Evolutionary conservation across 2,113 vertebrate genomes (phyloP), one percentile per base, ranked within the genome.

Genomic region (Pterophyllum scalare): DNA sequence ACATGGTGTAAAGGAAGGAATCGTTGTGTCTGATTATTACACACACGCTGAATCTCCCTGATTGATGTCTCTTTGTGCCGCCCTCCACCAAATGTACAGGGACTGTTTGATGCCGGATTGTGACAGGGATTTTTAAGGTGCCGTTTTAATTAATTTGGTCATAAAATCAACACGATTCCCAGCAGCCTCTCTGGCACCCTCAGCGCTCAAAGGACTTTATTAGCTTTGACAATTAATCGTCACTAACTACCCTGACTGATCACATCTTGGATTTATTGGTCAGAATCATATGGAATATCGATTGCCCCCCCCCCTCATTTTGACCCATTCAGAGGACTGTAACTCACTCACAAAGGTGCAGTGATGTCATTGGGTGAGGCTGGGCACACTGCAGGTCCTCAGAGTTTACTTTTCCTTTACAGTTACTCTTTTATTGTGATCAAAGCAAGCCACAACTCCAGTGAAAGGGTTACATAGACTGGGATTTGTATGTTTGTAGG

Each of bases 161-260:
- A 91, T 95, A 95, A 96, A 95, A 84, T 28, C 82, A 91, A 87
- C 88, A 38, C 78, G 80, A 87, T 93, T 94, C 90, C 87, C 90
- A 67, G 82, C 90, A 95, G 89, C 88, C 88, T 90, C 78, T 93
- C 89, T 87, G 90, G 88, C 79, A 92, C 78, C 92, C 65, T 84
- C 70, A 82, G n/a, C 81, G 26, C 77, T 79, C 67, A 72, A 26
- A 86, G 59, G 81, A 86, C 88, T 95, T 95, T 95, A 96, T 95
- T 94, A 94, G 93, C 87, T 84, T 79, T 89, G 92, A 87, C 92
- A 93, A 95, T 95, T 95, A 95, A 95, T 95, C 77, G 91, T 67
- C 26, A 60, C 90, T 94, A 94, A 95, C 91, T 94, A 91, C 90
- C 91, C 57, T 59, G 90, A 95, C 94, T 94, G 92, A 94, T 94